Conservation (phyloP, 2,888 invertebrate genomes). For the Amphimallon solstitiale region DNA sequence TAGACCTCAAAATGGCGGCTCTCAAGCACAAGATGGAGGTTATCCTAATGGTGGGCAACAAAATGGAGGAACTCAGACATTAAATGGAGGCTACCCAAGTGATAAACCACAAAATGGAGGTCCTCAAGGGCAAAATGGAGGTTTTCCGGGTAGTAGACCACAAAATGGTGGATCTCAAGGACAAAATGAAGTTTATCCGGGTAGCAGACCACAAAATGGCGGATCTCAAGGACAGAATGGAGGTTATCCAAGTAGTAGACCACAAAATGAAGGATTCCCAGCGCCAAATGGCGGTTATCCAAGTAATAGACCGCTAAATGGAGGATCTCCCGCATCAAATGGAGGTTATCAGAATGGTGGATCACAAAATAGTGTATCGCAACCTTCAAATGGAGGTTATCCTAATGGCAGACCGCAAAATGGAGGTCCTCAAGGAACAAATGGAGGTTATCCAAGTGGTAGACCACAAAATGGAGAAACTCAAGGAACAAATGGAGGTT, state of each 20-base stretch:
- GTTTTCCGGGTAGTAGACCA: conserved; percentile 32
- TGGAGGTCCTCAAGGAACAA: conserved; percentile 20
- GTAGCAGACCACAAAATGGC: conserved; percentile 42
- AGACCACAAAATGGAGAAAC: conserved; percentile 33
- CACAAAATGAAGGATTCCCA: conserved; percentile 33
- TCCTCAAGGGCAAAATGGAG: conserved; percentile 32
- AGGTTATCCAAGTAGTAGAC: too few species aligned
- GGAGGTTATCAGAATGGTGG: neutral
- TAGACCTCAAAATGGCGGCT: conserved; percentile 8
- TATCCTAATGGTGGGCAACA: neutral
- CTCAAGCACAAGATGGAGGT: neutral
- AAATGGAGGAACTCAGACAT: neutral
- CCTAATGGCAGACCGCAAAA: conserved; percentile 55
- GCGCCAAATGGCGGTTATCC: conserved; percentile 44
- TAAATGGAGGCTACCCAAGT: neutral
- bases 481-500: conserved; percentile 42
- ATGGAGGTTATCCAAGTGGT: conserved; percentile 39
- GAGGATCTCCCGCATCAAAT: conserved; percentile 5
- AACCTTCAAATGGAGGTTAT: conserved; percentile 43
- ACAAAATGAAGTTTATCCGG: conserved; percentile 44
- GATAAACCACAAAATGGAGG: conserved; percentile 53
- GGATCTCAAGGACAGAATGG: too few species aligned
- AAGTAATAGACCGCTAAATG: conserved; percentile 34
- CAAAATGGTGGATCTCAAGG: conserved; percentile 21
- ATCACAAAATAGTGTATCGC: neutral